Conservation (phyloP, 2,888 invertebrate species). For the Thelaira solivaga region DNA sequence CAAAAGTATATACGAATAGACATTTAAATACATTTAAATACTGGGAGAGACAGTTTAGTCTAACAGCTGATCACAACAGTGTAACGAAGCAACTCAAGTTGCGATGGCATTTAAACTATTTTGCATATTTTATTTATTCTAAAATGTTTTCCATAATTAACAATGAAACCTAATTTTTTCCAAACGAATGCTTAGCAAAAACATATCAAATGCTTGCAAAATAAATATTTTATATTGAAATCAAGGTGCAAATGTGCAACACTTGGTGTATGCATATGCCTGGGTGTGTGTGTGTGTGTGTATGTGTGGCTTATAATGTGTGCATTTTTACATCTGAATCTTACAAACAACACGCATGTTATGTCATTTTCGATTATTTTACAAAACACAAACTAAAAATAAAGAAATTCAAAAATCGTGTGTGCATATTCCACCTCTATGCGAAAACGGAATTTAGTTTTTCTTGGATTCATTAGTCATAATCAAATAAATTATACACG, state of each 20-base stretch:
- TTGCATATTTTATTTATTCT: too few species aligned
- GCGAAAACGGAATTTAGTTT: slow-evolving; percentile 47
- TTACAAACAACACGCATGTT: slow-evolving; percentile 55
- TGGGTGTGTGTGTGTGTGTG: not conserved
- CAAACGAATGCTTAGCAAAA: not conserved
- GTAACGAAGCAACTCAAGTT: too few species aligned
- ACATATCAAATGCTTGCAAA: not conserved
- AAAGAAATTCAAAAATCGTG: not conserved
- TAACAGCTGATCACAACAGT: too few species aligned
- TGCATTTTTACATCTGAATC: slow-evolving; percentile 25
- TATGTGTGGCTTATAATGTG: not conserved
- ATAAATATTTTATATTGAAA: not conserved
- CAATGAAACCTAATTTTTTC: not conserved
- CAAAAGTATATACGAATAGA: too few species aligned
- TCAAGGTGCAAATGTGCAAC: not conserved
- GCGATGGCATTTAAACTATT: not conserved
- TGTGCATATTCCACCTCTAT: slow-evolving; percentile 23
- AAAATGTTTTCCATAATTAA: not conserved
- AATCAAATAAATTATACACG: slow-evolving; percentile 57
- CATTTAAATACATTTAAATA: too few species aligned
- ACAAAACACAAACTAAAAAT: not conserved
- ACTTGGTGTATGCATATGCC: not conserved
- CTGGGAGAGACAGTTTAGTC: too few species aligned
- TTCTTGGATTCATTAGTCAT: slow-evolving; percentile 58
- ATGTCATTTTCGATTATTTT: slow-evolving; percentile 55